phyloP scores from a whole-genome alignment of 2,113 vertebrate species.

The Aptenodytes forsteri region DNA sequence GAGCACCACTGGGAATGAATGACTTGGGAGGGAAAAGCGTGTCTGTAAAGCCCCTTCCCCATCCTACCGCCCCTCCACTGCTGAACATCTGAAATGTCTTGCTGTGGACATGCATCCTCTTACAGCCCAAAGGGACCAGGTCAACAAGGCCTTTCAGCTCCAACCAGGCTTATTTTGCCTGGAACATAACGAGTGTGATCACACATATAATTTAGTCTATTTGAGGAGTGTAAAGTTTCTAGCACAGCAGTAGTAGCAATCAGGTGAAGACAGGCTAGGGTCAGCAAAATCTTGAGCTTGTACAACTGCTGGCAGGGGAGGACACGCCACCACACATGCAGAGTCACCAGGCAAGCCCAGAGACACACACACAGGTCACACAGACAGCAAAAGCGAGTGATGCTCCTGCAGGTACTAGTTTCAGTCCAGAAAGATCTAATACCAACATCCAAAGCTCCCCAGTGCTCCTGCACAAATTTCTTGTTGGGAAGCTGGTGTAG shows the following conservation, averaged over 20 bases:
- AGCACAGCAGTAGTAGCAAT: background rate
- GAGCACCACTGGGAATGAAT: background rate
- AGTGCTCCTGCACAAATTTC: background rate
- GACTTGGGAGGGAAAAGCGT: background rate
- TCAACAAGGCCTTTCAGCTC: background rate
- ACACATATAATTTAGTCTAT: background rate
- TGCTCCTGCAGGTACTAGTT: background rate
- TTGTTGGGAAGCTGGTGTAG: background rate
- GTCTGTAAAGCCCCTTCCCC: background rate
- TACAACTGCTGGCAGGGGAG: background rate
- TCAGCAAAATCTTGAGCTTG: background rate
- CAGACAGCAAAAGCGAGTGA: rapidly evolving
- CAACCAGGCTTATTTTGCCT: background rate
- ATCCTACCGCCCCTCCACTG: background rate
- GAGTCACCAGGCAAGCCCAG: background rate
- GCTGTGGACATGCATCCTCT: background rate
- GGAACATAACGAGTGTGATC: background rate
- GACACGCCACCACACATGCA: background rate
- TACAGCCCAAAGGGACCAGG: background rate
- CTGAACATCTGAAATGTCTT: background rate
- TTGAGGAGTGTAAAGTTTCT: background rate
- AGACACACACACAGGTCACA: background rate
- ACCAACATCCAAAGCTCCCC: background rate
- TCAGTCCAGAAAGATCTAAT: background rate
- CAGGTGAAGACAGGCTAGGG: background rate